A percentile compares a stretch with the other conserved stretches of the same genome.
phyloP scores from a whole-genome alignment of 2,888 invertebrate genomes.

The Melanostoma mellinum region DNA sequence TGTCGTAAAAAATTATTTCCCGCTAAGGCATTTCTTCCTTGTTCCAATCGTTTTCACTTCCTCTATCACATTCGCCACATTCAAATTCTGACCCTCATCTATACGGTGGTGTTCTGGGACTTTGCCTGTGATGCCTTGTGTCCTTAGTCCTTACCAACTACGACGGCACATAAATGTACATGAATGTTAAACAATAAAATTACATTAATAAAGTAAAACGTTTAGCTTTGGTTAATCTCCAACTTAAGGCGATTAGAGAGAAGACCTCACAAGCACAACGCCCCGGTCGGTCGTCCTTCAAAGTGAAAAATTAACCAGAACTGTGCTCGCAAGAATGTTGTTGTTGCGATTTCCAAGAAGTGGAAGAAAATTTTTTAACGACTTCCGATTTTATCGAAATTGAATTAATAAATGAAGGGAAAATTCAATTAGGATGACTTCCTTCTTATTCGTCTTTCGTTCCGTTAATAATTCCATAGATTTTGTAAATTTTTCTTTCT shows the following conservation, averaged over 20 bases:
- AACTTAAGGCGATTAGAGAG: conserved; percentile 30
- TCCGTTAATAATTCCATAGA: conserved; percentile 45
- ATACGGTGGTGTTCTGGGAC: background rate
- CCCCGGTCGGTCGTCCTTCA: conserved; percentile 1
- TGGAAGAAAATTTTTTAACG: conserved; percentile 58
- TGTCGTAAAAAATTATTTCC: conserved; percentile 67
- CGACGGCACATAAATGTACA: conserved; percentile 47
- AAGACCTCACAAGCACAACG: background rate
- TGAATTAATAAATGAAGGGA: conserved; percentile 67
- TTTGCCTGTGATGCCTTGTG: background rate
- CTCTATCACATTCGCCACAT: conserved; percentile 9
- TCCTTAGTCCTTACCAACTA: background rate
- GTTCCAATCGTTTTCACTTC: conserved; percentile 47
- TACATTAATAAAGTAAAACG: conserved; percentile 67
- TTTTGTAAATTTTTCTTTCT: conserved; percentile 8
- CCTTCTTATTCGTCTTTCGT: conserved; percentile 56
- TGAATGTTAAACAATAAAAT: conserved; percentile 68
- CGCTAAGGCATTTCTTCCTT: conserved; percentile 43
- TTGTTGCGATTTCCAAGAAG: conserved; percentile 10
- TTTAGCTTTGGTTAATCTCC: conserved; percentile 69
- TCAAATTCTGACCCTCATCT: conserved; percentile 43
- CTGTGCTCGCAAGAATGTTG: background rate
- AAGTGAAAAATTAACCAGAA: too few relatives aligned
- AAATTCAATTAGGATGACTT: conserved; percentile 67
- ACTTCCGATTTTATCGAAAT: conserved; percentile 69